Evolutionary conservation across 2,797 vertebrate genomes (phyloP), one percentile per base, ranked within the genome.

Genomic region (Falco rusticolus): DNA sequence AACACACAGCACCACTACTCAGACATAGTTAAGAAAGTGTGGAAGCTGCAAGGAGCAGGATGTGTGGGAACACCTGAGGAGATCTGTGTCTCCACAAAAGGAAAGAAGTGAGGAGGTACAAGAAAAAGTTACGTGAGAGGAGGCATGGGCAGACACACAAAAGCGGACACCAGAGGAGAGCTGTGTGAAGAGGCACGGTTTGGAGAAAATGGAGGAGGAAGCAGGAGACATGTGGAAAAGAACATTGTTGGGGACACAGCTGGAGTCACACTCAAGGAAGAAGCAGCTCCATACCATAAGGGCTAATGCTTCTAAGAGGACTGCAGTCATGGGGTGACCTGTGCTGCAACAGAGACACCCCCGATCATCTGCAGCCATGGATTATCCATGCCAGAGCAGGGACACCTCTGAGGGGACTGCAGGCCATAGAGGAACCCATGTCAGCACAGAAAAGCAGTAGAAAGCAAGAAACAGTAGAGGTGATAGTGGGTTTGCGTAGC

Each of bases 381-480:
- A 68, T 47, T 34, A 61, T 13, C 37, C 43, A 20, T 43, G 21
- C 6, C 15, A 59, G 39, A 69, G 37, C 34, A 63, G 16, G 28
- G 13, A 50, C 41, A 43, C 2, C 24, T 26, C 17, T 24, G 21
- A 50, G 16, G 11, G 13, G 5, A 48, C 16, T 64, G 53, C 16
- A 60, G 11, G 2, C 22, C 8, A 28, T 10, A 37, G 31, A 48
- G 7, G 5, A 60, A 48, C 10, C 2, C 13, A 39, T 1, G 1
- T 3, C 33, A 26, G 12, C 33, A n/a, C 12, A 45, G 18, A 76
- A 18, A 3, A 90, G 13, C 6, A 2, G 2, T 8, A 48, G 34
- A 82, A 75, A 82, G 5, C 10, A 65, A 51, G 53, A 6, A 78
- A 16, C 21, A 43, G 11, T 41, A 18, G 15, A 70, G 1, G 0